These are phyloP conservation scores for Passerculus sandwichensis DNA, from an alignment of 2,797 vertebrate species.

Conservation along the genomic window DNA sequence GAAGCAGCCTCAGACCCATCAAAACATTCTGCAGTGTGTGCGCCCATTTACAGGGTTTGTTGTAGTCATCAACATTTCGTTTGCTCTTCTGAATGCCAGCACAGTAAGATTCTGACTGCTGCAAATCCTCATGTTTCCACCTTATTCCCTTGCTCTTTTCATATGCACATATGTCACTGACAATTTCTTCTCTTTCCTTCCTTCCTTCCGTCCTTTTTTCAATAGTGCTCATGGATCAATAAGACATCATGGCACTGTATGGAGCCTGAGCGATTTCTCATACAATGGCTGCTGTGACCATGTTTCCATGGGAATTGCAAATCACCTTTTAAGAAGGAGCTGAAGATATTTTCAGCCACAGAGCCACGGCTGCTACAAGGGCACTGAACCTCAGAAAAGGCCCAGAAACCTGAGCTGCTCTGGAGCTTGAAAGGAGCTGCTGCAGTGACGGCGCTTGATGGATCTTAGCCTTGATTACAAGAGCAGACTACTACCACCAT, in stretches of 20 bases:
- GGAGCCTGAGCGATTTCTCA: conserved; percentile 56
- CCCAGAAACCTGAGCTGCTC: conserved; percentile 22
- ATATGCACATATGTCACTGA: conserved; percentile 22
- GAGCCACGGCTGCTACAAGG: background rate
- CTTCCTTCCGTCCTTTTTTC: conserved; percentile 24
- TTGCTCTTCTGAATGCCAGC: background rate
- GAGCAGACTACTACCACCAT: conserved; percentile 35
- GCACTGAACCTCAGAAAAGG: conserved; percentile 17
- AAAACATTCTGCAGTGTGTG: background rate
- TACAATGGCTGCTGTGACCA: conserved; percentile 36
- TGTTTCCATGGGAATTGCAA: conserved; percentile 58
- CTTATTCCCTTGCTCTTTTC: conserved; percentile 39
- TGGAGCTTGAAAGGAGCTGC: conserved; percentile 37
- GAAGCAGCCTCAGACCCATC: background rate
- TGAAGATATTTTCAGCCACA: background rate
- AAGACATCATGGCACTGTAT: conserved; percentile 53
- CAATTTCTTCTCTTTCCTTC: conserved; percentile 34
- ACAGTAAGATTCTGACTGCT: background rate
- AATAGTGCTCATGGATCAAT: conserved; percentile 46
- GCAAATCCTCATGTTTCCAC: conserved; percentile 27
- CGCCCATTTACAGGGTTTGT: background rate
- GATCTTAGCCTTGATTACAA: conserved; percentile 45
- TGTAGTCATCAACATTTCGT: background rate
- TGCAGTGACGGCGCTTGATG: conserved; percentile 17
- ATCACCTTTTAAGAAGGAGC: background rate